phyloP scores from a whole-genome alignment of 2,113 vertebrate species.

The Origma solitaria region DNA sequence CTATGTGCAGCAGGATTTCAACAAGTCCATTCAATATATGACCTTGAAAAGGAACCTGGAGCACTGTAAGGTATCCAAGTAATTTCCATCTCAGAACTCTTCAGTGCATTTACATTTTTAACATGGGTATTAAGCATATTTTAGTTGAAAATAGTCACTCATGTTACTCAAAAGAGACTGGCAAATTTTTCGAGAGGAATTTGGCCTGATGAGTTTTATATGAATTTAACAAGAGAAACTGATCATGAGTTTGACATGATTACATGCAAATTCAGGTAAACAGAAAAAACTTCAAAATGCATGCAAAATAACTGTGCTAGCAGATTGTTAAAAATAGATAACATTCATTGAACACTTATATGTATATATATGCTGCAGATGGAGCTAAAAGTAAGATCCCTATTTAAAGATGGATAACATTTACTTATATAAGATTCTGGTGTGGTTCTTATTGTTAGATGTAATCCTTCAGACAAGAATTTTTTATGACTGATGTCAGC shows the following conservation, averaged over 20 bases:
- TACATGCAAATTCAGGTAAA: background rate
- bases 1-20: background rate
- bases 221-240: background rate
- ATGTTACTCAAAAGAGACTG: background rate
- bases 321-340: background rate
- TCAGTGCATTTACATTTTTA: background rate
- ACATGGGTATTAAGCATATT: background rate
- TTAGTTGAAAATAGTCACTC: background rate
- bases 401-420: conserved; percentile 7
- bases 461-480: background rate
- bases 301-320: background rate
- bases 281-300: background rate
- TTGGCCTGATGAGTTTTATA: background rate
- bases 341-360: background rate
- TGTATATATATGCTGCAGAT: background rate
- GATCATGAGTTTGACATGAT: background rate
- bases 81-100: background rate
- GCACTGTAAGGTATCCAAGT: background rate
- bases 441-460: conserved; percentile 21
- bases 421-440: background rate
- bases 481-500: conserved; percentile 39
- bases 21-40: background rate
- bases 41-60: background rate
- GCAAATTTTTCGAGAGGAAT: background rate
- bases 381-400: background rate